Base-by-base conservation (phyloP, 2,797 vertebrate genomes). In the Muscicapa striata region DNA sequence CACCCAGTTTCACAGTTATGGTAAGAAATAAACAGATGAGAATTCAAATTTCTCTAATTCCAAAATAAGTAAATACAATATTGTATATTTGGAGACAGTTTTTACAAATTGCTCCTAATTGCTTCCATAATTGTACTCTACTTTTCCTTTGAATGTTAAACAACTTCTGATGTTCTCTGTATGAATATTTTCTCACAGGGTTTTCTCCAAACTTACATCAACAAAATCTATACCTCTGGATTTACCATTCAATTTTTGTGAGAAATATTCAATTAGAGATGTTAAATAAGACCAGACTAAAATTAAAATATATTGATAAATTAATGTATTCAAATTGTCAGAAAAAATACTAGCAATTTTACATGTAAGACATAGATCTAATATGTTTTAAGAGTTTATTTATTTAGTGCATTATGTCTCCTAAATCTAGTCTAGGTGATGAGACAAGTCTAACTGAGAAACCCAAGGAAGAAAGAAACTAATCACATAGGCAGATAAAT, bases 311-410 rank as follows among this genome's bases (percentile, higher is more conserved):
- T 19, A 23, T 40, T 51, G 24, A 66, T 13, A 79, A 69, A 41
- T 29, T 32, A 1, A 11, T 63, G 3, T 38, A 36, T 48, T 70
- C 2, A 1, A 75, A 46, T 9, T 38, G 1, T 52, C 7, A 2
- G 9, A 55, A 3, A 46, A 86, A 54, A 49, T 55, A 32, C 16
- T 49, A 12, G 48, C 22, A 5, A 32, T 66, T 89, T 81, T 40
- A 17, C 13, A 10, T 40, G 5, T 46, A 84, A 57, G 5, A 6
- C 24, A 22, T 10, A 67, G 17, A 61, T 14, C 30, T 72, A 58
- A 64, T 20, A 21, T 69, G 55, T 78, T 29, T 15, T 15, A 32
- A 29, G 0, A 38, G 1, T 64, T 84, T 68, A 32, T 52, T 72
- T 68, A 40, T 45, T 54, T 22, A 82, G 9, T n/a, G 21, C 43